Conservation (phyloP, 2,888 invertebrate species). For the Cyaniris semiargus region DNA sequence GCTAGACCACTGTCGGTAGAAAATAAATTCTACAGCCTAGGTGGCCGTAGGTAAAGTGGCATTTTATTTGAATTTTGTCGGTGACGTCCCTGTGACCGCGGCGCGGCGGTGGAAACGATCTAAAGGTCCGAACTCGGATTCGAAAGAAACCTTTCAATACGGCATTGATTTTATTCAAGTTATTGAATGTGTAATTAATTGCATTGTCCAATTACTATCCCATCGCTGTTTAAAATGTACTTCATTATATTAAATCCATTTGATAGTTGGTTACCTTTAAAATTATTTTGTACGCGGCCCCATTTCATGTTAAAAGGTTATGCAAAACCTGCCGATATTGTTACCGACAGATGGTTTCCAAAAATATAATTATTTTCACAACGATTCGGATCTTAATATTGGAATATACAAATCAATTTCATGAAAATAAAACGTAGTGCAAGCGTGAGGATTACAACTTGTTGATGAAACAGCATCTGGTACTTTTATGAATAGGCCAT, state of each 20-base stretch:
- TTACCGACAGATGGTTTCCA: not conserved
- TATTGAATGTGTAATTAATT: not conserved
- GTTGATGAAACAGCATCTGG: slow-evolving; percentile 2
- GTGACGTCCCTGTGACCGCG: no score
- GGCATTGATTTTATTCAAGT: not conserved
- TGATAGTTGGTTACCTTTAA: not conserved
- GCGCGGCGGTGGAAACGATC: no score
- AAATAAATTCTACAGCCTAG: no score
- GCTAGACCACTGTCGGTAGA: no score
- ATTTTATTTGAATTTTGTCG: no score
- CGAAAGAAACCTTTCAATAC: slow-evolving; percentile 19
- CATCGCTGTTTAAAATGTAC: not conserved
- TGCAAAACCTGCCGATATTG: not conserved
- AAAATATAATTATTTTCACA: not conserved
- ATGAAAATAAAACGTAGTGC: not conserved
- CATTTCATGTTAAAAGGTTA: not conserved
- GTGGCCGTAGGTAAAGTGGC: no score
- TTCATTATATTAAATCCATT: not conserved
- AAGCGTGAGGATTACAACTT: not conserved
- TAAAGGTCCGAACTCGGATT: not conserved
- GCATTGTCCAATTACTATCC: not conserved
- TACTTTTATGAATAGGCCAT: not conserved
- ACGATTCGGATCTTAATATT: not conserved
- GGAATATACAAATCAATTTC: not conserved
- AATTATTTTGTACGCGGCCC: not conserved